A percentile compares a stretch with the other conserved stretches of the same genome.
phyloP scores from a whole-genome alignment of 2,888 invertebrate genomes.

The Dusona sp. region DNA sequence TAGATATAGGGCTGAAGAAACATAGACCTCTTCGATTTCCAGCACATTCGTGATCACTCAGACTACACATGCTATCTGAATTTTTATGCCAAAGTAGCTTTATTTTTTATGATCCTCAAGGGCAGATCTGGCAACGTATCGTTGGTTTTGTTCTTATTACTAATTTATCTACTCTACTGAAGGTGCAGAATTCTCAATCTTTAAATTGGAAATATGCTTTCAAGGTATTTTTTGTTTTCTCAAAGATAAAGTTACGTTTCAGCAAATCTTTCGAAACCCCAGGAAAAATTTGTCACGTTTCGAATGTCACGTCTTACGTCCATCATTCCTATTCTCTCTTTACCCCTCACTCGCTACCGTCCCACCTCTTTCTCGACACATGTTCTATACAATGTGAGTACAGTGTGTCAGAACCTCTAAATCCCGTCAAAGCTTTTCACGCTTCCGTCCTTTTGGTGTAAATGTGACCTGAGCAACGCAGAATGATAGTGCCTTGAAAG shows the following conservation, averaged over 20 bases:
- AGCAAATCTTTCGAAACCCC: conserved; percentile 1
- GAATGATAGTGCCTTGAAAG: conserved; percentile 19
- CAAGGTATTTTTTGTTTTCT: not conserved
- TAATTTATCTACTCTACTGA: conserved; percentile 5
- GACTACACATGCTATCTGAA: not conserved
- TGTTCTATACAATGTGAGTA: conserved; percentile 1
- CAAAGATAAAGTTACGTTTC: conserved; percentile 35
- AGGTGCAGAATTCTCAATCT: not conserved
- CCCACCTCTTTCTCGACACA: not conserved
- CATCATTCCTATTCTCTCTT: conserved; percentile 10
- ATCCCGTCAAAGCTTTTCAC: conserved; percentile 57
- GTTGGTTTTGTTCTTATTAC: not conserved
- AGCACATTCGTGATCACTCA: conserved; percentile 34
- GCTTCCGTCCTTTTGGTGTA: conserved; percentile 49
- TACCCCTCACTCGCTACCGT: not conserved
- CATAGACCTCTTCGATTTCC: conserved; percentile 45
- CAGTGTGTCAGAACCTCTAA: conserved; percentile 7
- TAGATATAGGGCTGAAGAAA: not conserved
- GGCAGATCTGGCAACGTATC: not conserved
- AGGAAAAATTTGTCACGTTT: conserved; percentile 52
- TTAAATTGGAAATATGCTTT: conserved; percentile 15
- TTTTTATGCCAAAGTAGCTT: not conserved
- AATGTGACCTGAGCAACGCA: conserved; percentile 44
- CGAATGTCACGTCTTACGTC: conserved; percentile 48
- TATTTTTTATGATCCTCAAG: conserved; percentile 8